Conservation (phyloP, 1,140 invertebrate species). For the Hycleus cichorii region DNA sequence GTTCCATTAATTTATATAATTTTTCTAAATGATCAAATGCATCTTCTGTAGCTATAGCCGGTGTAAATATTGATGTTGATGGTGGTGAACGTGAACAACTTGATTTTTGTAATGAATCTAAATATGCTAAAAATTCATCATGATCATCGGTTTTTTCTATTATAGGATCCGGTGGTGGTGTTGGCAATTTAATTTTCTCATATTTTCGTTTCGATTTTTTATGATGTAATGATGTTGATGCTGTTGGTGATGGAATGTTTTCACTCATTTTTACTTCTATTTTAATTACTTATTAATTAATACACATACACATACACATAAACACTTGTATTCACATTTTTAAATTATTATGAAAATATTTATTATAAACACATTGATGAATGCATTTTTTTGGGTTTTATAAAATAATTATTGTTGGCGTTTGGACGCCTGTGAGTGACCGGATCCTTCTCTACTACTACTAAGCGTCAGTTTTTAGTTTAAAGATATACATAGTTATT, state of each 20-base stretch:
- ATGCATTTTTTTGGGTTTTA: not conserved
- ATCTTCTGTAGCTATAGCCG: slow-evolving; percentile 48
- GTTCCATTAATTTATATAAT: slow-evolving; percentile 64
- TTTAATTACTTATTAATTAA: slow-evolving; percentile 1
- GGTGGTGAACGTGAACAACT: slow-evolving; percentile 16
- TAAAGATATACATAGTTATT: slow-evolving; percentile 23
- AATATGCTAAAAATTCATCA: slow-evolving; percentile 32
- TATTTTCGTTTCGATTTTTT: slow-evolving; percentile 23
- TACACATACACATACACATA: not conserved
- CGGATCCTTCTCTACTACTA: slow-evolving; percentile 13
- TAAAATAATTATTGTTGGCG: slow-evolving; percentile 7
- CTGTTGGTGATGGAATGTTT: slow-evolving; percentile 15
- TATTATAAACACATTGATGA: not conserved
- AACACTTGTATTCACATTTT: not conserved
- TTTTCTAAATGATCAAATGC: slow-evolving; percentile 70
- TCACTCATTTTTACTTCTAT: slow-evolving; percentile 18
- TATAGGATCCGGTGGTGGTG: slow-evolving; percentile 36
- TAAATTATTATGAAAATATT: not conserved
- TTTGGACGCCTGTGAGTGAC: slow-evolving; percentile 24
- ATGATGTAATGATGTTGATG: slow-evolving; percentile 3
- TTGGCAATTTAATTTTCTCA: slow-evolving; percentile 29
- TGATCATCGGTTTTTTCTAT: slow-evolving; percentile 12
- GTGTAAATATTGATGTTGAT: slow-evolving; percentile 36
- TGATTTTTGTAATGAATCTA: slow-evolving; percentile 29
- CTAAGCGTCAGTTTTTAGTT: slow-evolving; percentile 6